phyloP scores from a whole-genome alignment of 2,888 invertebrate species.

The Euzetes globulus region DNA sequence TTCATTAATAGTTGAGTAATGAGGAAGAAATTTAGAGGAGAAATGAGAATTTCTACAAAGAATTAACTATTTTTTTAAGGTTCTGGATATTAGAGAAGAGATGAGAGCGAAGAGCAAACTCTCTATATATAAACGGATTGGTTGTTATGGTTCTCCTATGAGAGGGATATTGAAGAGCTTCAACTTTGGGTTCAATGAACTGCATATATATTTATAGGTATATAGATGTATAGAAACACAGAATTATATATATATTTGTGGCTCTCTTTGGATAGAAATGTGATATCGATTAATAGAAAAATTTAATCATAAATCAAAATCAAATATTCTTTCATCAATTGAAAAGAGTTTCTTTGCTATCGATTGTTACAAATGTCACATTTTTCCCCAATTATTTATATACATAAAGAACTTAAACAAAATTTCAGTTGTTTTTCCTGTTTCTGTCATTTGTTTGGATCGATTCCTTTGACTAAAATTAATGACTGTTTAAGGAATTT shows the following conservation, averaged over 20 bases:
- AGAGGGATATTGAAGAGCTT: constrained; percentile 4
- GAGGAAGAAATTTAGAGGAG: not conserved
- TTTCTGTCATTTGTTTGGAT: not conserved
- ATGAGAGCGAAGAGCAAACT: not conserved
- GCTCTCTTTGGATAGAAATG: not conserved
- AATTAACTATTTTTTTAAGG: not conserved
- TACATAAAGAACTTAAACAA: not conserved
- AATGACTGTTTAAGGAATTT: not conserved
- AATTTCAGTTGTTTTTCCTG: not conserved
- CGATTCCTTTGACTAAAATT: not conserved
- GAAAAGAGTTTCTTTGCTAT: not conserved
- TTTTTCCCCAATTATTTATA: not conserved
- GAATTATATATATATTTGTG: not conserved
- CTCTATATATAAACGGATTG: not conserved
- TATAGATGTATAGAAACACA: not conserved
- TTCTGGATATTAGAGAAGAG: not conserved
- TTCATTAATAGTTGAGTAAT: no score
- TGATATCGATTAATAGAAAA: constrained; percentile 14
- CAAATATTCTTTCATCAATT: not conserved
- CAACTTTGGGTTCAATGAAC: constrained; percentile 6
- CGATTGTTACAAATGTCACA: not conserved
- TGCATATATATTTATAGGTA: not conserved
- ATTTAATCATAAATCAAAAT: constrained; percentile 16
- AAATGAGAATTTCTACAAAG: not conserved
- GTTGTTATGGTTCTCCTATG: not conserved